Base-by-base conservation (phyloP, 2,888 invertebrate genomes). In the Aspidapion aeneum region DNA sequence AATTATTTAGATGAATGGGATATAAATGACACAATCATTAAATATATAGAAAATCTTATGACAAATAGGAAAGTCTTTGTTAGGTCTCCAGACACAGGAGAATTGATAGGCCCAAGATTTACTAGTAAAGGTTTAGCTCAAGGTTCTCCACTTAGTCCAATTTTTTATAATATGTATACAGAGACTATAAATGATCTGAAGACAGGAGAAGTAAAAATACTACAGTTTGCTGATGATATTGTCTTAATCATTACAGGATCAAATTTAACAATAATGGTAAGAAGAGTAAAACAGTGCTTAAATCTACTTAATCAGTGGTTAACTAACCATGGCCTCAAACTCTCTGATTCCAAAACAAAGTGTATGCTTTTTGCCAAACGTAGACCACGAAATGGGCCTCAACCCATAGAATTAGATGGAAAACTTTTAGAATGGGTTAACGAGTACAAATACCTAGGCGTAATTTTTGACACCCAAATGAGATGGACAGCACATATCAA, bases 401-500 rank as follows among this genome's bases (percentile, higher is more conserved):
- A 3, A 35, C 35, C 35, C 3, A 35, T 58, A 7, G 20, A 5
- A 54, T 17, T 54, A 9, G 12, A 21, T 20, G 21, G 52, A 18
- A 20, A 54, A 18, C 1, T 20, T 21, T n/a, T 60, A 21, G 54
- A 60, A 2, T 60, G 52, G 54, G 60, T 60, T 21, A 21, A 19
- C 1, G 52, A 60, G 1, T 60, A 60, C 52, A 60, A 54, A 52
- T 51, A 60, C 22, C 18, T 54, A 20, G 52, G 60, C n/a, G 18
- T 49, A n/a, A 58, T 19, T 16, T 18, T 58, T 49, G 58, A 58
- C 16, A 16, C 3, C n/a, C 48, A 18, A 2, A 35, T 35, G 35
- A 35, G 5, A 7, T 58, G 58, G 58, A 58, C 3, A 5, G 18
- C 48, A 18, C 50, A 58, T 19, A 58, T 58, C 18, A n/a, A 58